Percentiles rank a stretch among this genome's conserved stretches.
These are phyloP conservation scores for Eupithecia centaureata DNA, from an alignment of 2,888 invertebrate species.

Conservation along the genomic window DNA sequence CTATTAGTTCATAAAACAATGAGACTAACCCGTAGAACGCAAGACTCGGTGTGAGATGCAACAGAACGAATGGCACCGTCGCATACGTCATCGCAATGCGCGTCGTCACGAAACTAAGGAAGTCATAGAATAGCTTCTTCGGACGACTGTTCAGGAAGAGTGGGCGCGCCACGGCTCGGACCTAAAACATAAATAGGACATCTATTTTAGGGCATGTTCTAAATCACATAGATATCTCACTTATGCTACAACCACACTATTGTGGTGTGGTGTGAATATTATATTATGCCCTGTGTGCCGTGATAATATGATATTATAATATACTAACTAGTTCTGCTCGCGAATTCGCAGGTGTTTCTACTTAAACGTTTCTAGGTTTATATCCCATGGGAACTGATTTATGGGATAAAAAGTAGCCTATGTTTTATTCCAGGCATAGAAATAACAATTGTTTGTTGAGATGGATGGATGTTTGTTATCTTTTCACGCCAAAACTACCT, in stretches of 20 bases:
- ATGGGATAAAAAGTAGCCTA: too few relatives aligned
- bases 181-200: constrained; percentile 72
- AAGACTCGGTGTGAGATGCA: constrained; percentile 92
- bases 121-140: constrained; percentile 91
- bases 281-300: too few relatives aligned
- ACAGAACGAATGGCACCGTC: constrained; percentile 95
- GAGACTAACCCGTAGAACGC: constrained; percentile 88
- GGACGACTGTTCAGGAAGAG: constrained; percentile 88
- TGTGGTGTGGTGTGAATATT: too few relatives aligned
- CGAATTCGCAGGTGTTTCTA: too few relatives aligned
- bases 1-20: not conserved
- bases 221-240: not conserved
- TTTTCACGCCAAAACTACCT: too few relatives aligned
- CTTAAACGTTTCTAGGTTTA: too few relatives aligned
- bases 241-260: not conserved
- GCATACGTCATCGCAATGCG: constrained; percentile 94
- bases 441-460: too few relatives aligned
- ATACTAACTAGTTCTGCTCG: too few relatives aligned
- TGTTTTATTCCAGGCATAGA: too few relatives aligned
- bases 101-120: constrained; percentile 91
- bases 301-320: too few relatives aligned
- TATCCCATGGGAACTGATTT: too few relatives aligned
- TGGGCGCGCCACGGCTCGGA: constrained; percentile 91
- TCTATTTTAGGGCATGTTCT: constrained; percentile 5
- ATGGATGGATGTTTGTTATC: too few relatives aligned